Evolutionary conservation across 2,113 vertebrate species (phyloP), one percentile per base, ranked within the genome.

Genomic region (Symphodus melops): DNA sequence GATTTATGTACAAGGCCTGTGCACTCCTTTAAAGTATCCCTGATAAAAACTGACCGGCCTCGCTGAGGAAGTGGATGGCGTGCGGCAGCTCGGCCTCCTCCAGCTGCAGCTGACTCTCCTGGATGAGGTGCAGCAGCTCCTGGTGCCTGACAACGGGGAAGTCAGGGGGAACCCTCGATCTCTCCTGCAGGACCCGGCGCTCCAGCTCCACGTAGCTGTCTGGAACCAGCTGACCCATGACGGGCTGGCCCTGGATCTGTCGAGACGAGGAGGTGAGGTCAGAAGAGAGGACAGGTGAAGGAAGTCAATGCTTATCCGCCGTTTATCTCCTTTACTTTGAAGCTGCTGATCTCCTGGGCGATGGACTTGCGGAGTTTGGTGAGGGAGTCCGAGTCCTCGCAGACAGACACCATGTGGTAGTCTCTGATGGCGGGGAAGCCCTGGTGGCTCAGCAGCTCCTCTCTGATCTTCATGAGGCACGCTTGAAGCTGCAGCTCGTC

Each of bases 131-230:
- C 79, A 97, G 81, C 52, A 99, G 90, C 62, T 85, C 86, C 19
- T 90, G 92, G 84, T 87, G 96, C 68, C 89, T 92, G 71, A 99
- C 96, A 52, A 99, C 95, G 4, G 98, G 98, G 89, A 99, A 99
- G 89, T 97, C 96, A 7, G 81, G 1, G 0, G 95, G 89, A 56
- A 95, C 95, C 0, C 89, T 90, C 79, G 82, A 89, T 65, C 96
- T 95, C 90, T 97, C 95, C 44, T 87, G 89, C 68, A 98, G 90
- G 84, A 99, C 83, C 79, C 93, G 93, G 67, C 94, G 96, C 91
- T 99, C 96, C 82, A 99, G 94, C 89, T 98, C 96, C 69, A 99
- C 92, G 16, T 99, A 99, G 90, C 96, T 96, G 82, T 98, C 97
- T 55, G 98, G 98, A 81, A 99, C 95, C 77, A 99, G 91, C 92